Evolutionary conservation across 2,113 vertebrate species (phyloP), one percentile per base, ranked within the genome.

Genomic region (Conger conger): DNA sequence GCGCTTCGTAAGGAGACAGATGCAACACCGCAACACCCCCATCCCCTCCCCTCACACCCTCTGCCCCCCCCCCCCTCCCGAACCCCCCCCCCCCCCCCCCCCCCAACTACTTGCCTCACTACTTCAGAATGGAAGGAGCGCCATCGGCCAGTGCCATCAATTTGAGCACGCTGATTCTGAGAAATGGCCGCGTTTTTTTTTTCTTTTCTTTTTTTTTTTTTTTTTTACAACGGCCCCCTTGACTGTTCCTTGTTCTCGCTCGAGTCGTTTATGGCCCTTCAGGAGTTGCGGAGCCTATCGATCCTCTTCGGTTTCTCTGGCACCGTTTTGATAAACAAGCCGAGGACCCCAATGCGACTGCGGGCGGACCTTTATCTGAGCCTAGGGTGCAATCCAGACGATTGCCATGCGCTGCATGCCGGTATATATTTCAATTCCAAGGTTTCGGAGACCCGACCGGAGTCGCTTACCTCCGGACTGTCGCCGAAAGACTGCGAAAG

Each of bases 221-320:
- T 50, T 50, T 50, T 50, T 50, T 50, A 76, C 38, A 50, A 50
- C 38, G 45, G 82, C n/a, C 40, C 63, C 82, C 40, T 83, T 38
- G 73, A 53, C 42, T 50, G 82, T 36, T 37, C 40, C 82, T 83
- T 76, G 82, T 42, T 63, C 60, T 68, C 35, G 40, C 76, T 42
- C 42, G 11, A 13, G 73, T 83, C 45, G 73, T 36, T 53, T 68
- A 77, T 35, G 60, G 82, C 30, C 73, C 73, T 83, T 36, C 45
- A 78, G 9, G 68, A 50, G 18, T 30, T 77, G 37, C 77, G 50
- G 36, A 78, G 50, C 9, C 68, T 73, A 83, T 78, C 42, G 82
- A 83, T 83, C 30, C 11, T 23, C 68, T 33, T n/a, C 54, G 76
- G 73, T 78, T 84, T 84, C 42, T 84, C n/a, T 36, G 76, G 68